Percentiles rank a stretch among this genome's conserved stretches.
Conservation (phyloP, 2,113 vertebrate species). For the Panthera tigris region DNA sequence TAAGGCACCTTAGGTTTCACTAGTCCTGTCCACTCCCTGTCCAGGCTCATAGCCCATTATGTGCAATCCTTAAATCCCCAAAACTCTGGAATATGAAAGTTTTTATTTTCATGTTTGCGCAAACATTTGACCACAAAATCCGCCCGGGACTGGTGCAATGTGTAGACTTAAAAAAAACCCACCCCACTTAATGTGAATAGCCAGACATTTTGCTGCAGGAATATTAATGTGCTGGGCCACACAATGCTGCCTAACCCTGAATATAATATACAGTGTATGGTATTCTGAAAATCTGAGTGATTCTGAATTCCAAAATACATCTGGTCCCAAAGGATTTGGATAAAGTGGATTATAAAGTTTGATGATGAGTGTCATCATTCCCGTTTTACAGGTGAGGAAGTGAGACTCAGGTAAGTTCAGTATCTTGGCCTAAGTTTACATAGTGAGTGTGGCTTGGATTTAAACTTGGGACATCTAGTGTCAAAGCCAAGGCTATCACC, state of each 20-base stretch:
- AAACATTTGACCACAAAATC: not conserved
- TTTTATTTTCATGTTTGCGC: conserved; percentile 26
- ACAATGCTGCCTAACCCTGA: not conserved
- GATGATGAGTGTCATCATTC: not conserved
- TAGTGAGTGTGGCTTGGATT: not conserved
- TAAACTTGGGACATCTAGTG: not conserved
- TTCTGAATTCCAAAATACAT: not conserved
- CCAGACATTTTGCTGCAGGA: not conserved
- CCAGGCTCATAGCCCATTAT: not conserved
- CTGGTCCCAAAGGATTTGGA: not conserved
- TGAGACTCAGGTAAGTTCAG: not conserved
- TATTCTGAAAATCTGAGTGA: not conserved
- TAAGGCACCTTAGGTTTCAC: not conserved
- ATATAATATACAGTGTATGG: not conserved
- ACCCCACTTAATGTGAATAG: not conserved
- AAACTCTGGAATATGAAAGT: not conserved
- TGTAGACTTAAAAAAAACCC: not conserved
- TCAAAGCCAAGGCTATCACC: not conserved
- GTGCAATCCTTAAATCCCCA: not conserved
- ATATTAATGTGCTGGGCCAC: not conserved
- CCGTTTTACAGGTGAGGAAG: not conserved
- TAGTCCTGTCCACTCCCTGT: not conserved
- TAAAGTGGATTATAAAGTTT: not conserved
- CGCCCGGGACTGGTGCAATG: not conserved
- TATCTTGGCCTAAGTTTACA: not conserved